phyloP scores from a whole-genome alignment of 2,888 invertebrate genomes.

The Trissolcus japonicus region DNA sequence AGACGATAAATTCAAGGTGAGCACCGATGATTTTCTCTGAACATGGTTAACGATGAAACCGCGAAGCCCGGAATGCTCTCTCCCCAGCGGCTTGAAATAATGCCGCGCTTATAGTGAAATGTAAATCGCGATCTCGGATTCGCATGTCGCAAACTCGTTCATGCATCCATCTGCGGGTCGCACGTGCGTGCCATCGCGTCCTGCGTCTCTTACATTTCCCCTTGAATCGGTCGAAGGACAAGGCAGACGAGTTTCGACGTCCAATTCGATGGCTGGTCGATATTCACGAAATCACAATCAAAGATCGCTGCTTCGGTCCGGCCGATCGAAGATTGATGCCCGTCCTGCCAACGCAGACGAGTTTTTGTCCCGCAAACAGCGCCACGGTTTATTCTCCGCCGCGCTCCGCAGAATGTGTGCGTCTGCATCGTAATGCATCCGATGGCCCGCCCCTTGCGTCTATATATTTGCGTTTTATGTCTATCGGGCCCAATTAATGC shows the following conservation, averaged over 20 bases:
- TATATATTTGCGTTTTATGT: slow-evolving; percentile 69
- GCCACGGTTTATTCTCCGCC: slow-evolving; percentile 66
- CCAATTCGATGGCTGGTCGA: slow-evolving; percentile 57
- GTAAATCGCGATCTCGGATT: slow-evolving; percentile 53
- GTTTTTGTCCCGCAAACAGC: slow-evolving; percentile 70
- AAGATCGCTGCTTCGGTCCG: slow-evolving; percentile 54
- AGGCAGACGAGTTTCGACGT: slow-evolving; percentile 55
- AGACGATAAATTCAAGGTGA: slow-evolving; percentile 46
- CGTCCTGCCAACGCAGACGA: slow-evolving; percentile 69
- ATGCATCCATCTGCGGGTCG: slow-evolving; percentile 52
- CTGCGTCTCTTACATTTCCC: slow-evolving; percentile 44
- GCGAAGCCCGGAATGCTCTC: slow-evolving; percentile 33
- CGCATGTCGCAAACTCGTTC: slow-evolving; percentile 54
- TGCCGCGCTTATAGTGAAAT: slow-evolving; percentile 50
- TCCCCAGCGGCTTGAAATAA: slow-evolving; percentile 34
- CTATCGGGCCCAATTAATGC: slow-evolving; percentile 73
- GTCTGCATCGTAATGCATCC: slow-evolving; percentile 52
- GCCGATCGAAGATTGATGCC: slow-evolving; percentile 62
- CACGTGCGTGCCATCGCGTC: slow-evolving; percentile 59
- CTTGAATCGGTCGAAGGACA: slow-evolving; percentile 55
- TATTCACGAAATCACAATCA: slow-evolving; percentile 57
- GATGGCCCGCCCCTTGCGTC: slow-evolving; percentile 59
- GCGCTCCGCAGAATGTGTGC: slow-evolving; percentile 49
- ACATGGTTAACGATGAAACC: slow-evolving; percentile 48
- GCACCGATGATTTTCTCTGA: slow-evolving; percentile 45